Conservation (phyloP, 92 coral and sea anemone genomes). For the Porites divaricata region DNA sequence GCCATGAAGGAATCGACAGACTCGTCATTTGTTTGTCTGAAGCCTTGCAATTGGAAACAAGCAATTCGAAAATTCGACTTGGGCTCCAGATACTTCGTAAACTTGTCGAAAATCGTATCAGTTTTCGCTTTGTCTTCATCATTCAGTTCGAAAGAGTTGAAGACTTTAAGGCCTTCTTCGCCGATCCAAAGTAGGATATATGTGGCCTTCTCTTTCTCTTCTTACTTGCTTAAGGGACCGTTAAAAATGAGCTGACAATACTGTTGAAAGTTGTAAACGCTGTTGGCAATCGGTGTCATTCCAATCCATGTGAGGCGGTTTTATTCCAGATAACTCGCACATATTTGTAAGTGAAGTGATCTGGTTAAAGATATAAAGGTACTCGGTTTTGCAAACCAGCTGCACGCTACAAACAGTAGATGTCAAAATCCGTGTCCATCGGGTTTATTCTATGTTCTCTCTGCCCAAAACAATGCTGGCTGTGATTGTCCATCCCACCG, state of each 20-base stretch:
- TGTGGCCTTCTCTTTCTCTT: not conserved
- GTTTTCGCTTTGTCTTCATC: not conserved
- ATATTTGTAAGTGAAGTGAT: not conserved
- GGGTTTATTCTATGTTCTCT: not conserved
- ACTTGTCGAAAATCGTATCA: constrained; percentile 4
- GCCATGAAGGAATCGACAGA: not conserved
- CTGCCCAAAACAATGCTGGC: too few species aligned
- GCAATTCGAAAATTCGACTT: not conserved
- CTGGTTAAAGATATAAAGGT: not conserved
- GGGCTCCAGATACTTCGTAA: constrained; percentile 1
- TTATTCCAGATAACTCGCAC: constrained; percentile 3
- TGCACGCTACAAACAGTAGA: not conserved
- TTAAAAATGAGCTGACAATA: not conserved
- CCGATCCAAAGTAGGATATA: not conserved
- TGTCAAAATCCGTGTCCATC: not conserved
- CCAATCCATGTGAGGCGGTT: constrained; percentile 9
- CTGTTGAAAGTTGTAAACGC: not conserved
- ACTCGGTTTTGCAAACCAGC: not conserved
- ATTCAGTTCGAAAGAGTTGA: not conserved
- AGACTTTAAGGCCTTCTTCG: not conserved
- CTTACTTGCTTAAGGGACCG: not conserved
- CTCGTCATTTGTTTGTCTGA: not conserved
- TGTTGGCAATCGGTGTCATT: not conserved
- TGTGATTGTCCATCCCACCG: not conserved
- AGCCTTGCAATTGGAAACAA: not conserved